Evolutionary conservation across 1,140 invertebrate genomes (phyloP).

Genomic region (Drosophila guanche): DNA sequence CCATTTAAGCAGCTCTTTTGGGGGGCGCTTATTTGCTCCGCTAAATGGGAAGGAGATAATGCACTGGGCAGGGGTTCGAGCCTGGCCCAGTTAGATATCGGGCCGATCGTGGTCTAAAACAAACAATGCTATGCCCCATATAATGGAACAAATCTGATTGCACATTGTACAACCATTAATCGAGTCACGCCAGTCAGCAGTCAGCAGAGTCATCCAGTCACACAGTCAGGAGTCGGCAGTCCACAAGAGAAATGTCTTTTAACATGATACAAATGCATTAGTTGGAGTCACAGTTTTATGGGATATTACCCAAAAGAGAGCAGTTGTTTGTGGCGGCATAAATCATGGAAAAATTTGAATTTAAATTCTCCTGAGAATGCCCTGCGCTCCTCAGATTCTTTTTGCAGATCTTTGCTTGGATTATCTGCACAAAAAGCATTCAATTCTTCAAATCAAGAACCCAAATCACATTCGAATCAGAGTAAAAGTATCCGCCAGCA

Average conservation of each 20-base stretch:
- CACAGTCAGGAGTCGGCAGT: too few relatives aligned
- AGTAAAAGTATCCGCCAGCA: too few relatives aligned
- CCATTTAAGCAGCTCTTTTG: conserved; percentile 9
- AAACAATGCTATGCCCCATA: conserved; percentile 1
- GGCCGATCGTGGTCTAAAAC: conserved; percentile 16
- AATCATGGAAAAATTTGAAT: too few relatives aligned
- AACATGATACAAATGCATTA: conserved; percentile 64
- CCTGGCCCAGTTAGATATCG: conserved; percentile 25
- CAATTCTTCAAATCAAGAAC: too few relatives aligned
- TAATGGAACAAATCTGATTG: conserved; percentile 40
- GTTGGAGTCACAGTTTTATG: neutral
- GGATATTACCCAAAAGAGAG: too few relatives aligned
- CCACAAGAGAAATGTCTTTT: conserved; percentile 29
- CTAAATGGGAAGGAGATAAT: conserved; percentile 44
- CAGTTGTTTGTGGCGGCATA: too few relatives aligned
- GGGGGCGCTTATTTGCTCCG: conserved; percentile 45
- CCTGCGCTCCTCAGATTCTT: too few relatives aligned
- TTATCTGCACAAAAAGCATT: too few relatives aligned
- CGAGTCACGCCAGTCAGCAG: conserved; percentile 42
- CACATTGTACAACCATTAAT: conserved; percentile 47
- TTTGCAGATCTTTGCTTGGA: too few relatives aligned
- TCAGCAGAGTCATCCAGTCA: too few relatives aligned
- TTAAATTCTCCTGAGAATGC: too few relatives aligned
- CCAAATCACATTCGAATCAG: too few relatives aligned
- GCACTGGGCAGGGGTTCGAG: neutral